Evolutionary conservation across 92 coral and sea anemone genomes (phyloP), one percentile per base, ranked within the genome.

Genomic region (Siderastrea siderea): DNA sequence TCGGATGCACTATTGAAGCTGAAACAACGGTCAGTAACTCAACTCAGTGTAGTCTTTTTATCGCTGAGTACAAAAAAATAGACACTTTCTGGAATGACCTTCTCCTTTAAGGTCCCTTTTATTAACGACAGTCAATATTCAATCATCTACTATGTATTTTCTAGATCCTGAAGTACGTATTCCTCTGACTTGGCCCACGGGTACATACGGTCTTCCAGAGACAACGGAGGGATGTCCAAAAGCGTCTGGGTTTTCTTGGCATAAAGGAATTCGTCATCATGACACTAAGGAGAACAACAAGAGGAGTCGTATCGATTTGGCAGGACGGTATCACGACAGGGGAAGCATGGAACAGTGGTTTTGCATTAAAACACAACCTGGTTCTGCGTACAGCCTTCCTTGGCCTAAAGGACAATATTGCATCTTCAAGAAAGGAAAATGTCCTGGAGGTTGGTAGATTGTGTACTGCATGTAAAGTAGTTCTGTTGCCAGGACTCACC

Each of bases 161-260:
- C 3, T 54, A 59, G 90, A 87, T 16, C 90, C 86, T 1, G 76
- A 79, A 46, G 65, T 87, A 11, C 79, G 64, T 2, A 87, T 87
- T n/a, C 90, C 86, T n/a, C 10, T 79, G 58, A 80, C 90, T 3
- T 92, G 94, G 94, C 94, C 94, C 14, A 73, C 78, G 46, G 94
- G 92, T 2, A 92, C 89, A 3, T 92, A 92, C 68, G 94, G 94
- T 52, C 84, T 92, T 55, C 94, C 94, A 8, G 88, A 71, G 91
- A 64, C 94, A 1, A 84, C 16, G 46, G 67, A 75, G 6, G 89
- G 92, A 62, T 92, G 94, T 45, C 89, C 84, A 51, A 59, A 75
- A 8, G 87, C 76, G 17, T 83, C 89, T 11, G 57, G 78, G 2
- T 85, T 87, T 17, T 63, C 58, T 10, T 92, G 95, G 95, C 87